These are phyloP conservation scores for Megalonaias nervosa DNA, from an alignment of 1,140 invertebrate species.

Conservation along the genomic window DNA sequence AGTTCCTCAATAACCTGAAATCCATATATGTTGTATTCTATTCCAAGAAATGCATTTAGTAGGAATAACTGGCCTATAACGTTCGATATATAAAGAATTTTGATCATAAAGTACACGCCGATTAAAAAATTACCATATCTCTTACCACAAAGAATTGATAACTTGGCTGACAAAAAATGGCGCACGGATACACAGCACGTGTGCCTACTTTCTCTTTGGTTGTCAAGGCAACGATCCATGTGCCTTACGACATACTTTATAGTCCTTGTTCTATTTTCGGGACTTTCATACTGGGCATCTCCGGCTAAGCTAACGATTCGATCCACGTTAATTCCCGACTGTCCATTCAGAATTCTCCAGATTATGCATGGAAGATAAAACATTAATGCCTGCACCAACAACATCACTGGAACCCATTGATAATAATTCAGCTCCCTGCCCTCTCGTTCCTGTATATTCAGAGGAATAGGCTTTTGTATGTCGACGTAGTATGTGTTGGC, in stretches of 20 bases:
- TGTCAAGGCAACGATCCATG: constrained; percentile 69
- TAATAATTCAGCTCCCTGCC: constrained; percentile 73
- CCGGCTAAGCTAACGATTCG: constrained; percentile 62
- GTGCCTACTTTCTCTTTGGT: constrained; percentile 65
- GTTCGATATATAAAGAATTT: constrained; percentile 73
- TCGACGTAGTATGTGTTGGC: constrained; percentile 72
- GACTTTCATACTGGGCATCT: constrained; percentile 64
- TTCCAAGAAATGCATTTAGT: constrained; percentile 73
- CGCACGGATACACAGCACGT: constrained; percentile 64
- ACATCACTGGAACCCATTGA: constrained; percentile 76
- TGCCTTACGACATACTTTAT: constrained; percentile 70
- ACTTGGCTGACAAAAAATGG: constrained; percentile 65
- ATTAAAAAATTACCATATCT: constrained; percentile 74
- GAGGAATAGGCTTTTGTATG: constrained; percentile 56
- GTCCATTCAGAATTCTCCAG: constrained; percentile 73
- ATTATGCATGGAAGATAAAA: constrained; percentile 76
- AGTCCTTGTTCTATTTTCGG: constrained; percentile 65
- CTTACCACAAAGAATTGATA: constrained; percentile 68
- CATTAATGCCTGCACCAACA: constrained; percentile 74
- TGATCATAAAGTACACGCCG: constrained; percentile 73
- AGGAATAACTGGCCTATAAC: constrained; percentile 75
- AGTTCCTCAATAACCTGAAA: constrained; percentile 73
- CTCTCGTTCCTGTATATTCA: constrained; percentile 47
- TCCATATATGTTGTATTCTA: constrained; percentile 73
- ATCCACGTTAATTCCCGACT: constrained; percentile 72